A percentile compares a stretch with the other conserved stretches of the same genome.
These are phyloP conservation scores for Chaetogeoica ovagalla DNA, from an alignment of 2,888 invertebrate genomes.

Conservation along the genomic window DNA sequence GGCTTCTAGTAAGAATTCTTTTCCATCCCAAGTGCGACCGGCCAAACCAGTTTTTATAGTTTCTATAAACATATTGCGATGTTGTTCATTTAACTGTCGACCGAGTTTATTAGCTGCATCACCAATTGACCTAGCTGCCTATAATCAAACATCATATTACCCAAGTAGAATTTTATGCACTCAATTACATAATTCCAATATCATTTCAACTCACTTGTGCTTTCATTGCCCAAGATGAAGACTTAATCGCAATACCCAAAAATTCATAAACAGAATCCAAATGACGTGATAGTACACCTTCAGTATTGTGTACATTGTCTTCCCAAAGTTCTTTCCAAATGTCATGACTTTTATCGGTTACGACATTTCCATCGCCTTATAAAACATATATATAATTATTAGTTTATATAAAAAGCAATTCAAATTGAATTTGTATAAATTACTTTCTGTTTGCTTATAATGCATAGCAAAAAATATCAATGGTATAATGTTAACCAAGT, in stretches of 20 bases:
- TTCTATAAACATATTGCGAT: conserved; percentile 69
- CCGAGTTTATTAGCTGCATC: conserved; percentile 76
- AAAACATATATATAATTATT: background rate
- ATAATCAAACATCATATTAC: conserved; percentile 45
- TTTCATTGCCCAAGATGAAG: conserved; percentile 86
- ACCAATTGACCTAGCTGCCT: conserved; percentile 79
- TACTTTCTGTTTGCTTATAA: conserved; percentile 59
- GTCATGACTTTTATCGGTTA: conserved; percentile 59
- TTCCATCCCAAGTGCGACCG: conserved; percentile 89
- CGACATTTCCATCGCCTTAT: background rate
- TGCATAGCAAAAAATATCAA: conserved; percentile 91
- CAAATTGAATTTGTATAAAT: conserved; percentile 53
- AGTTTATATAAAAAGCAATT: background rate
- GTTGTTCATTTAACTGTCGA: conserved; percentile 67
- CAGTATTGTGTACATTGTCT: conserved; percentile 78
- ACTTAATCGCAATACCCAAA: conserved; percentile 72
- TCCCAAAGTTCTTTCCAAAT: conserved; percentile 88
- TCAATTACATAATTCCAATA: background rate
- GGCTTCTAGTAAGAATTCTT: conserved; percentile 78
- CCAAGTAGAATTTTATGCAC: background rate
- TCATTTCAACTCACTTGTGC: conserved; percentile 66
- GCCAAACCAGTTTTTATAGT: conserved; percentile 72
- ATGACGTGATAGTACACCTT: conserved; percentile 78
- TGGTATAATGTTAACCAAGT: conserved; percentile 67
- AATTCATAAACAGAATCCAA: conserved; percentile 72